These are phyloP conservation scores for Arctopsyche grandis DNA, from an alignment of 1,140 invertebrate species.

Conservation along the genomic window DNA sequence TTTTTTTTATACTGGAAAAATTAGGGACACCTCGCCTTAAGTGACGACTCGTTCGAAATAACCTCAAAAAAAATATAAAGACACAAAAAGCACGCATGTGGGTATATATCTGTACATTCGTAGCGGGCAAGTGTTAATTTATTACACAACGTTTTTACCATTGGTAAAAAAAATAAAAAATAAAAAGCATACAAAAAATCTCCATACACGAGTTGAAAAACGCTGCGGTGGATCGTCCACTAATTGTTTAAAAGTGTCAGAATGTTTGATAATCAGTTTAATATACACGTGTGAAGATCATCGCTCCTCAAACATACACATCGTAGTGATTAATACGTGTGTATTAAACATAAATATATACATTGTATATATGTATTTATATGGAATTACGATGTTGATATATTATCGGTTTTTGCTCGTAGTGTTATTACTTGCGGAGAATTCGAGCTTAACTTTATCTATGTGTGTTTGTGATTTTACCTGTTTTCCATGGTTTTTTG, in stretches of 20 bases:
- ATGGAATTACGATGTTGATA: background rate
- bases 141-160: conserved; percentile 35
- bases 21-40: no score
- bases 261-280: conserved; percentile 32
- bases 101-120: background rate
- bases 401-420: no score
- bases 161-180: background rate
- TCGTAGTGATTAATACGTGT: conserved; percentile 3
- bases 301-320: conserved; percentile 24
- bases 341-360: background rate
- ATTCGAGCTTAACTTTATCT: no score
- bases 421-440: no score
- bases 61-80: background rate
- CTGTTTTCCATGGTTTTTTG: background rate
- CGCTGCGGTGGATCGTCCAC: conserved; percentile 35
- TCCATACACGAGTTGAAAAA: background rate
- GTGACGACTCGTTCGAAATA: no score
- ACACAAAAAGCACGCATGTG: background rate
- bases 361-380: background rate
- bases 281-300: conserved; percentile 35
- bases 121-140: conserved; percentile 30
- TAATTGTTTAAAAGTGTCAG: conserved; percentile 40
- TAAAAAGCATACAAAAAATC: conserved; percentile 3
- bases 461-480: no score
- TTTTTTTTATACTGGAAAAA: no score